These are phyloP conservation scores for Elgonia sp. DNA, from an alignment of 2,888 invertebrate genomes.

Conservation along the genomic window DNA sequence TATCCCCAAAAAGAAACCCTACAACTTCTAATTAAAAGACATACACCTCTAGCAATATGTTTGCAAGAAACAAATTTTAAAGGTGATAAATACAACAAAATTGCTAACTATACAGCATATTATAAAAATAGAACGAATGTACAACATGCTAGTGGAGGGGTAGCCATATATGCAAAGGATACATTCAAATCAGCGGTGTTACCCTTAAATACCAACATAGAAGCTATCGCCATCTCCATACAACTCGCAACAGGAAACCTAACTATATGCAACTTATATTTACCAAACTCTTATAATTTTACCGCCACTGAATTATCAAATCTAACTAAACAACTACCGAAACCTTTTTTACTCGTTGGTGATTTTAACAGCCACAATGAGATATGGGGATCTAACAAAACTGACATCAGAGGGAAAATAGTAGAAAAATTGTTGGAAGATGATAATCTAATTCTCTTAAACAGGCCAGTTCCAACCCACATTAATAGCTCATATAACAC, in stretches of 20 bases:
- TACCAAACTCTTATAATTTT: conserved; percentile 1
- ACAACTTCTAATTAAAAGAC: too few species aligned
- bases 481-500: conserved; percentile 57
- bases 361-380: conserved; percentile 56
- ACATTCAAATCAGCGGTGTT: too few species aligned
- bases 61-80: too few species aligned
- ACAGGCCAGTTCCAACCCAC: conserved; percentile 65
- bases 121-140: too few species aligned
- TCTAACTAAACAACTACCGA: conserved; percentile 1
- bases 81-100: too few species aligned
- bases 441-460: conserved; percentile 54
- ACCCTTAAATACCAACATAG: not conserved
- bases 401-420: conserved; percentile 73
- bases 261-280: conserved; percentile 23
- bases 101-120: too few species aligned
- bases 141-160: too few species aligned
- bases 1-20: too few species aligned
- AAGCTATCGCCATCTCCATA: not conserved
- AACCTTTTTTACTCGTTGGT: conserved; percentile 25
- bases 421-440: conserved; percentile 73
- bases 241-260: not conserved
- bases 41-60: too few species aligned
- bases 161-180: too few species aligned
- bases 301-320: not conserved
- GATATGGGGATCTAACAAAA: conserved; percentile 68